Conservation (phyloP, 2,888 invertebrate species). For the Macroteleia sp. region DNA sequence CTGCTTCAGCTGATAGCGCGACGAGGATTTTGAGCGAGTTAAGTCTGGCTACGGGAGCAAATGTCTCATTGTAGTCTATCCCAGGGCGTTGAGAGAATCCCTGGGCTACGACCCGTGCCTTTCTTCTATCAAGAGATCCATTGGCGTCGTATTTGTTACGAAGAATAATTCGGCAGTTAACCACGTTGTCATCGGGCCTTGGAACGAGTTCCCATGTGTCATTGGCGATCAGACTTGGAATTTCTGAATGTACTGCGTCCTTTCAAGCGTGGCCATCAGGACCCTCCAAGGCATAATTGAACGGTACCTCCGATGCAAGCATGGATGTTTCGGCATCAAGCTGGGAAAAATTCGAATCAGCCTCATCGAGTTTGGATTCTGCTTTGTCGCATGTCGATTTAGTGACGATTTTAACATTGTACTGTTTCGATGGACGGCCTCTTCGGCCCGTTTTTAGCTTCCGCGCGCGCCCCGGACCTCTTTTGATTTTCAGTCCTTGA, state of each 20-base stretch:
- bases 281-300: too few species aligned
- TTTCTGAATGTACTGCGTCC: slow-evolving; percentile 30
- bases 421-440: too few species aligned
- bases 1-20: not conserved
- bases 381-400: too few species aligned
- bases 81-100: slow-evolving; percentile 16
- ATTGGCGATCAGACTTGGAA: slow-evolving; percentile 31
- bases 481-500: too few species aligned
- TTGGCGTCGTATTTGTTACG: not conserved
- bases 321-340: too few species aligned
- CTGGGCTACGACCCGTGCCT: slow-evolving; percentile 18
- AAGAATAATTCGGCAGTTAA: slow-evolving; percentile 34
- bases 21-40: not conserved
- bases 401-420: too few species aligned
- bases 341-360: too few species aligned
- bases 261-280: too few species aligned
- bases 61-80: not conserved
- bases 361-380: too few species aligned
- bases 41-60: not conserved
- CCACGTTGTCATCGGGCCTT: slow-evolving; percentile 27
- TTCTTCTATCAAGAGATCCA: not conserved
- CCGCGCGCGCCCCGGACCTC: too few species aligned
- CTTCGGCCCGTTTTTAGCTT: too few species aligned
- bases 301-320: too few species aligned
- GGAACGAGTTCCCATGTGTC: slow-evolving; percentile 48